These are phyloP conservation scores for Saturnia pavonia DNA, from an alignment of 2,888 invertebrate genomes.

Conservation along the genomic window DNA sequence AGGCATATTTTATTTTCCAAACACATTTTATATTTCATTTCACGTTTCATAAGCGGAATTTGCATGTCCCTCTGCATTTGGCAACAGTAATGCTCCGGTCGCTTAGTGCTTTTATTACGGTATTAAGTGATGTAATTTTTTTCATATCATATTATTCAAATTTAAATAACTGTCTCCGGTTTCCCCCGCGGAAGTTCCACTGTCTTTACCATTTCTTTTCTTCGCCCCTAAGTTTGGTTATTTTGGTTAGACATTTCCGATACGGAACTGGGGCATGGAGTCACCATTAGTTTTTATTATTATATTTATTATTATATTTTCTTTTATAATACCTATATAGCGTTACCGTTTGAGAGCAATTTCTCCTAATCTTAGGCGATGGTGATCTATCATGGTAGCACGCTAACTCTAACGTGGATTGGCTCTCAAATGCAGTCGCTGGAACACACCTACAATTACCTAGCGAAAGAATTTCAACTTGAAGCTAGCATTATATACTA, in stretches of 20 bases:
- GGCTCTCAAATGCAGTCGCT: no score
- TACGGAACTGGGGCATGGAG: slow-evolving; percentile 50
- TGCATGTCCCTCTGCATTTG: slow-evolving; percentile 76
- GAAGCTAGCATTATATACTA: no score
- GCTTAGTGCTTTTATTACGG: slow-evolving; percentile 83
- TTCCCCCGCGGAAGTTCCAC: slow-evolving; percentile 72
- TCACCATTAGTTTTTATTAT: slow-evolving; percentile 22
- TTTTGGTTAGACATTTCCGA: slow-evolving; percentile 73
- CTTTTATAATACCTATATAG: no score
- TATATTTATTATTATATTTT: background rate
- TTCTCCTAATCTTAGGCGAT: no score
- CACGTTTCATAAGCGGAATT: slow-evolving; percentile 80
- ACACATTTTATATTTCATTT: slow-evolving; percentile 80
- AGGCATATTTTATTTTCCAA: slow-evolving; percentile 78
- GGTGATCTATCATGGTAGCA: no score
- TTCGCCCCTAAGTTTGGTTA: slow-evolving; percentile 75
- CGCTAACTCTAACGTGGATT: no score
- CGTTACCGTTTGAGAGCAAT: no score
- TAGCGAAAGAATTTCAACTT: no score
- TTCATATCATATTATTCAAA: slow-evolving; percentile 83
- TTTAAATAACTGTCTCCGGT: slow-evolving; percentile 83
- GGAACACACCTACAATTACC: no score
- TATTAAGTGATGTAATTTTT: slow-evolving; percentile 84
- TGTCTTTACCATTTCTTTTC: slow-evolving; percentile 73
- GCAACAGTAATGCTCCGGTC: slow-evolving; percentile 78